Base-by-base conservation (phyloP, 2,888 invertebrate genomes). In the Hedychridium roseum region DNA sequence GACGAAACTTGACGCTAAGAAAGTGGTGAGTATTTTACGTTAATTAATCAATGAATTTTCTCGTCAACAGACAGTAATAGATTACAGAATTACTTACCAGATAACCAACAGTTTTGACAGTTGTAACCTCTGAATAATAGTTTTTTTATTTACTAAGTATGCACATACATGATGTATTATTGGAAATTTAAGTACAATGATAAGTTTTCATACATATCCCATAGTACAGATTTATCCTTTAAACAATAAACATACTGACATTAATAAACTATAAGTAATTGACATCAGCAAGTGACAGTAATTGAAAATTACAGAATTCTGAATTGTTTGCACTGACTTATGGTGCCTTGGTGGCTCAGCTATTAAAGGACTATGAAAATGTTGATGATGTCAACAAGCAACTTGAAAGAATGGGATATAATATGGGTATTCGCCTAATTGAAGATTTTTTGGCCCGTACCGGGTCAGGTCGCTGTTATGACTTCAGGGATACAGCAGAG, bases 361-460 rank as follows among this genome's bases (percentile, higher is more conserved):
- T 99, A 83, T 81, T 99, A 14, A 94, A 95, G 79, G 99, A 99
- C 78, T 91, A 91, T 68, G 98, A 99, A 76, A 95, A 93, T 80
- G 89, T 94, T 3, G 97, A 98, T 27, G 97, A 98, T 82, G 97
- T 99, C 0, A 99, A 97, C 78, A 95, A 96, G 72, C 97, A 99
- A 73, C 80, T 97, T 50, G 96, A 97, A 71, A 82, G 94, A 73
- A 90, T 95, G 81, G 99, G 99, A 2, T 99, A 98, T 78, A 99
- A 98, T 75, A 99, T 99, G 87, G 99, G 99, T 7, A 90, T 98
- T 41, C 85, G 99, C 32, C 81, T 99, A 27, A 97, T 99, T 53
- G 99, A 99, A 82, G 99, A 99, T 76, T 99, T 96, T 71, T 82
- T 99, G 6, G 96, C 98, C 0, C 86, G 96, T 64, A 96, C 92